phyloP scores from a whole-genome alignment of 2,888 invertebrate genomes.

The Unio delphinus region DNA sequence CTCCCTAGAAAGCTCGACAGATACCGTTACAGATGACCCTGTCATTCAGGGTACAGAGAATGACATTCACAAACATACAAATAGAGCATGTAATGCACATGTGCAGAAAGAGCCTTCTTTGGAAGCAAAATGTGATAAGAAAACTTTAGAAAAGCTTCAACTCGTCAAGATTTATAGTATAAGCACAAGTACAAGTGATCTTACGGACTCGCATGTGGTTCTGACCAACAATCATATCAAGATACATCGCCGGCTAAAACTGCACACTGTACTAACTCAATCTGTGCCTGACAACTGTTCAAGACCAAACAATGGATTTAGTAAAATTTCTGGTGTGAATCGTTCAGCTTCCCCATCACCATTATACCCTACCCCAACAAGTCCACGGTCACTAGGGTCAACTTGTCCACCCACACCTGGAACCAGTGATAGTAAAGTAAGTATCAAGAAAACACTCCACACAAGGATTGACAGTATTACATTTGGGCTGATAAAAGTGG shows the following conservation, averaged over 20 bases:
- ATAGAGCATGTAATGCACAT: constrained; percentile 3
- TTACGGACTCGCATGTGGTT: constrained; percentile 61
- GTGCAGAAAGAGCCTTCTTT: constrained; percentile 26
- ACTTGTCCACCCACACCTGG: constrained; percentile 77
- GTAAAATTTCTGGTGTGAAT: constrained; percentile 18
- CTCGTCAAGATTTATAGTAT: constrained; percentile 43
- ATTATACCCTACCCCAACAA: constrained; percentile 73
- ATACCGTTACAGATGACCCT: constrained; percentile 71
- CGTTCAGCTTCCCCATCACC: constrained; percentile 36
- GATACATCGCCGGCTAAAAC: constrained; percentile 28
- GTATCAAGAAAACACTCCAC: background rate
- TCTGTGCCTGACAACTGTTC: constrained; percentile 21
- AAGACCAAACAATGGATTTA: constrained; percentile 12
- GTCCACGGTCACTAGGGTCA: constrained; percentile 77
- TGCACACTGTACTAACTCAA: constrained; percentile 34
- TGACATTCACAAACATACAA: constrained; percentile 1
- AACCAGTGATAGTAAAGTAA: constrained; percentile 66
- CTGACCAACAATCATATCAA: no score
- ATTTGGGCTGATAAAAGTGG: background rate
- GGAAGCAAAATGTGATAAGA: constrained; percentile 34
- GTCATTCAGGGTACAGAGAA: constrained; percentile 12
- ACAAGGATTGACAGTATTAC: background rate
- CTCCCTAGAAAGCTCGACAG: constrained; percentile 75
- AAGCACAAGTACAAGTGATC: constrained; percentile 69
- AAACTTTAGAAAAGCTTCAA: constrained; percentile 21